These are phyloP conservation scores for Gambusia affinis DNA, from an alignment of 2,113 vertebrate species.

Conservation along the genomic window DNA sequence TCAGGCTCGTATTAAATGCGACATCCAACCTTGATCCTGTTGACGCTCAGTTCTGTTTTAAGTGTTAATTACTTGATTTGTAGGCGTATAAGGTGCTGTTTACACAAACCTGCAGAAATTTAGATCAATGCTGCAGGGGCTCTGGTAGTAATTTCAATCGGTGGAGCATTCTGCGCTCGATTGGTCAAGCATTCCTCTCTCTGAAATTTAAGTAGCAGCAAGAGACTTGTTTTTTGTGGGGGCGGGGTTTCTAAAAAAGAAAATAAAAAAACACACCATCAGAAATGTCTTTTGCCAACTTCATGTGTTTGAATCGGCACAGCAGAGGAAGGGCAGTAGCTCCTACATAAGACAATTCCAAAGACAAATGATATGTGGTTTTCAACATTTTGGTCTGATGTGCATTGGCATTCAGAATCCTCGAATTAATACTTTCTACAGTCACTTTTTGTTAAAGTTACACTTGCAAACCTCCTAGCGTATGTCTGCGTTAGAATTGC, in stretches of 20 bases:
- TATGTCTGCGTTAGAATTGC: too few species aligned
- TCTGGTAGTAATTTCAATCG: constrained; percentile 72
- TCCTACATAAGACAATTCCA: constrained; percentile 25
- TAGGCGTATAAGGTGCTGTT: constrained; percentile 76
- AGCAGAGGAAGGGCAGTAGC: constrained; percentile 41
- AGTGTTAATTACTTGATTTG: constrained; percentile 82
- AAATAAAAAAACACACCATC: neutral
- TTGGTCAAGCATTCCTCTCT: constrained; percentile 40
- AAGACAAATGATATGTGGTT: too few species aligned
- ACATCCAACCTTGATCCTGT: constrained; percentile 66
- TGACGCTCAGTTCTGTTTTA: constrained; percentile 64
- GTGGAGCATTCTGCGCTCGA: constrained; percentile 47
- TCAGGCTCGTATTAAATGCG: constrained; percentile 40
- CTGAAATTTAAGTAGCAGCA: constrained; percentile 67
- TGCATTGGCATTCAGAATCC: too few species aligned
- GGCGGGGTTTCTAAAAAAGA: too few species aligned
- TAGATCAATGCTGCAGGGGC: constrained; percentile 76
- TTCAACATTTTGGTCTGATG: too few species aligned
- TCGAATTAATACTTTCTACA: too few species aligned
- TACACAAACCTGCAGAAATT: constrained; percentile 74
- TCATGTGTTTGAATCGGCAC: constrained; percentile 41
- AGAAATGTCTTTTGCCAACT: constrained; percentile 34
- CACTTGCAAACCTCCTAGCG: too few species aligned
- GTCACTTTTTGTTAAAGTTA: too few species aligned
- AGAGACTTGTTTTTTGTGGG: constrained; percentile 14